Base-by-base conservation (phyloP, 35 echinoderm and acorn worm genomes). In the Lytechinus variegatus region DNA sequence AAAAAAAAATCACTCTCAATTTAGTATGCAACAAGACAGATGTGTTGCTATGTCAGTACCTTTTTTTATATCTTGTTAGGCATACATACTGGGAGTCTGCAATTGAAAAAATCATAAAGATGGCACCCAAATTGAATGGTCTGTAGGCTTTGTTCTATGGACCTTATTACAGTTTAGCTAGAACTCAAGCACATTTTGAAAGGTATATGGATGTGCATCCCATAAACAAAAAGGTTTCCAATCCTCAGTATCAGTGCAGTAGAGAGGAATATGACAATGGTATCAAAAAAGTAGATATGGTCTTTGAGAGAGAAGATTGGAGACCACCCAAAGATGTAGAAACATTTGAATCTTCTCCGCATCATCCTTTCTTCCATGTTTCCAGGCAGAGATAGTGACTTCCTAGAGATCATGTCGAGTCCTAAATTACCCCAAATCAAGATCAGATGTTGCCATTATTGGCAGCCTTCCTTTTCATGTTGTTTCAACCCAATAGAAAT, bases 391-490 rank as follows among this genome's bases (percentile, higher is more conserved):
- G 66, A 79, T 24, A 79, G 66, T 24, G 8, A 24, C n/a, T 79
- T 79, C 66, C 66, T 79, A 24, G 66, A 79, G 66, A 79, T 79
- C 66, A 79, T 79, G 66, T 19, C 16, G 66, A 19, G 66, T 79
- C 66, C 66, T 79, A 79, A 79, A 79, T 79, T 79, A 79, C 66
- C 66, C 66, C 1, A 79, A 79, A 79, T 79, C 66, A 79, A 79
- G 66, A 79, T 79, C 66, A 79, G 66, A 79, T 79, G 66, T 79
- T 79, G 66, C 66, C 66, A 79, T 24, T 79, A 24, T 79, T 79
- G 66, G 66, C 66, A 79, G 66, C 66, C 66, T 79, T 79, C 19
- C 66, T 79, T 79, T 79, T 79, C 66, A 79, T 79, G 66, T 79
- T n/a, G 66, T 79, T 79, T 79, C 66, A 79, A 79, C 66, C 66